Evolutionary conservation across 2,797 vertebrate species (phyloP), one percentile per base, ranked within the genome.

Genomic region (Chelon labrosus): DNA sequence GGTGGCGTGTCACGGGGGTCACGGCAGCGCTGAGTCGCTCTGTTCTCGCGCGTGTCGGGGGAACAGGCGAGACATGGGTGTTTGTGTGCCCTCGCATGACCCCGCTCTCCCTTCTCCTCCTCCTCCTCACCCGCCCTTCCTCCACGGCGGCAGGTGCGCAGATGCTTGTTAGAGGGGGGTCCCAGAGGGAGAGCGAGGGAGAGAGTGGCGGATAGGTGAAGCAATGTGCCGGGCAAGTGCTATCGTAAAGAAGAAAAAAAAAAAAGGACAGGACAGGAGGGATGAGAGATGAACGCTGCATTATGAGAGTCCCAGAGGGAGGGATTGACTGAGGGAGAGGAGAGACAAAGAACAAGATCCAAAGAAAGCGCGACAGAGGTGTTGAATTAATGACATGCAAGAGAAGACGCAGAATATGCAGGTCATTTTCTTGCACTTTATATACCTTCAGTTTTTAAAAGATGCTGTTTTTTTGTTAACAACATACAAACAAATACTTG

Each of bases 101-200:
- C 89, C 73, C 47, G 7, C 17, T 35, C 16, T 9, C 31, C 31
- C 22, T 10, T 39, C 1, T 5, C 19, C 11, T 3, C 19, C 5
- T 7, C 20, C n/a, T 7, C 22, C 12, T 5, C 20, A 4, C 17
- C 5, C 31, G 42, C 19, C 47, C 22, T 59, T 20, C 3, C 37
- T 57, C 62, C 38, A 53, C 3, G 14, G 14, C 19, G 14, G 70
- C 79, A 91, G 84, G 87, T 88, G 82, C 75, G 77, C 70, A 53
- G 77, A 56, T 1, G 87, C 89, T 92, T 90, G 90, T 93, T 93
- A 89, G 77, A 77, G 61, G 52, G 67, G 47, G 47, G 47, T 91
- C 89, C 87, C 89, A 64, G 58, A 69, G 84, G 80, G 75, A 77
- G 64, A 44, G 57, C 0, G n/a, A 42, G 70, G 58, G 71, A 56